phyloP scores from a whole-genome alignment of 2,113 vertebrate species.

The Hippotragus niger region DNA sequence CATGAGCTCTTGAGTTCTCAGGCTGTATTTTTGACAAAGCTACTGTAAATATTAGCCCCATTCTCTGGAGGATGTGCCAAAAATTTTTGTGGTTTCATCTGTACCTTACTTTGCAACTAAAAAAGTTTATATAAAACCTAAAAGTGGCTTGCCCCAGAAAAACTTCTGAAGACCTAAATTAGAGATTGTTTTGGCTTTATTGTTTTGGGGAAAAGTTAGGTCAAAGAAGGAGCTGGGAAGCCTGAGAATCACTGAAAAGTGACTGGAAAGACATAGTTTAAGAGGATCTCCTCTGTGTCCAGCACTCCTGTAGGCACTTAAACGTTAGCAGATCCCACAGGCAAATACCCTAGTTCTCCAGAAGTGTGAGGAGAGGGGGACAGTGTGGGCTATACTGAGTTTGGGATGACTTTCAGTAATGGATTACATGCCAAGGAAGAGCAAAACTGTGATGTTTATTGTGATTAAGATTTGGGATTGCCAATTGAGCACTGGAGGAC shows the following conservation, averaged over 20 bases:
- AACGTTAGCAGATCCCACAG: not conserved
- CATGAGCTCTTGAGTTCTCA: not conserved
- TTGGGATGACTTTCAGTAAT: not conserved
- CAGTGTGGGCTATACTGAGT: not conserved
- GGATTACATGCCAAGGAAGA: not conserved
- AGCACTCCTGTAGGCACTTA: not conserved
- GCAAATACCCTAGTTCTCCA: not conserved
- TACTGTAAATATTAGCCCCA: not conserved
- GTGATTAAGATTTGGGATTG: not conserved
- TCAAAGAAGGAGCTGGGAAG: not conserved
- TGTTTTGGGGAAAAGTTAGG: not conserved
- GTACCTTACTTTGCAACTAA: not conserved
- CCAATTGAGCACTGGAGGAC: not conserved
- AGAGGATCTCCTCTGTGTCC: not conserved
- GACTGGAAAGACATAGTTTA: not conserved
- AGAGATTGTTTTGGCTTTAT: not conserved
- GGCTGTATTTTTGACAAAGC: not conserved
- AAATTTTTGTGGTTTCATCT: not conserved
- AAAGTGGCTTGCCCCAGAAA: not conserved
- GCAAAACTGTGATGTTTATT: not conserved
- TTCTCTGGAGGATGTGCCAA: not conserved
- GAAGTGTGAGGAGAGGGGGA: not conserved
- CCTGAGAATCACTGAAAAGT: not conserved
- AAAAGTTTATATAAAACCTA: not conserved
- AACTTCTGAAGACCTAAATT: not conserved